Base-by-base conservation (phyloP, 2,797 vertebrate genomes). In the Gobio occitaniae region DNA sequence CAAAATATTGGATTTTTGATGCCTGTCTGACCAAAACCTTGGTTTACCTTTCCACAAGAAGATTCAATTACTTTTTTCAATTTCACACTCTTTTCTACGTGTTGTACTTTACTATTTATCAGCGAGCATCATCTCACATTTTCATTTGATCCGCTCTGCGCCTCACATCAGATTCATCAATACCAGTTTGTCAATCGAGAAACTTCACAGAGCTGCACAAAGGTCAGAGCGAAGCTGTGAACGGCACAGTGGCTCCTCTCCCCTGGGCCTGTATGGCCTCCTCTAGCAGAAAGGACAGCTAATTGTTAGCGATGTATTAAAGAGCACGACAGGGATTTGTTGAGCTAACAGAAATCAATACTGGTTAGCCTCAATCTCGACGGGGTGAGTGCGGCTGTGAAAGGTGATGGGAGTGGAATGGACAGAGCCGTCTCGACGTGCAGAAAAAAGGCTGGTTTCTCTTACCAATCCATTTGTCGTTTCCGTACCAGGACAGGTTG, bases 391-490 rank as follows among this genome's bases (percentile, higher is more conserved):
- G 38, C 47, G 44, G 78, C 54, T 36, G 48, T 47, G 85, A 87
- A 77, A 86, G 61, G 78, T 75, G 41, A 61, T 3, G 19, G 85
- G 72, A 89, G 80, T 69, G 61, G 52, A 72, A 82, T 68, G 70
- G 75, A 88, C 59, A 84, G 80, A 68, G 85, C 61, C 82, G 86
- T 87, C 84, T 84, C 80, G 68, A 70, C 52, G 4, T 32, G 54
- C 17, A 52, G 61, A 21, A 83, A 86, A 86, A 69, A 29, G 78
- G 65, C 76, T 71, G 77, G 70, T 81, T 80, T 81, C 54, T 78
- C 96, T 96, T 90, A 97, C 97, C 98, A 0, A 98, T 97, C 98
- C 98, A 99, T 77, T 96, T 96, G 87, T 98, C 97, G 0, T 96
- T 98, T 87, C 95, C 96, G 65, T 96, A 97, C 97, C 97, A 98